Percentiles rank a stretch among this genome's conserved stretches.
Evolutionary conservation across 2,888 invertebrate genomes (phyloP).

Genomic region (Amiota minor): DNA sequence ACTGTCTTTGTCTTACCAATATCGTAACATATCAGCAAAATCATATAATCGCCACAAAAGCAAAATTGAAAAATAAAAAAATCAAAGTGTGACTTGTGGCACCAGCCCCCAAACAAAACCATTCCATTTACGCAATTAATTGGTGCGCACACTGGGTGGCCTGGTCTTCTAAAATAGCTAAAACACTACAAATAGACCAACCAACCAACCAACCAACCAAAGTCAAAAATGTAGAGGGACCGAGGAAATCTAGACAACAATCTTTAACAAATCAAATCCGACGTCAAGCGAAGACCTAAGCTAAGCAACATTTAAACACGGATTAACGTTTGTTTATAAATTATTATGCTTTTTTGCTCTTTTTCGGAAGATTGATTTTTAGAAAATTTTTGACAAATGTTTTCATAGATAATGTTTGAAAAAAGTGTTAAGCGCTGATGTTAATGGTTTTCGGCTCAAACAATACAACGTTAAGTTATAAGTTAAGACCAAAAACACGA

Average conservation of each 20-base stretch:
- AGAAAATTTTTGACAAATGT: slow-evolving; percentile 58
- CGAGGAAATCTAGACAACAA: slow-evolving; percentile 23
- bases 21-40: background rate
- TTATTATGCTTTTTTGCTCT: slow-evolving; percentile 15
- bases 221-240: slow-evolving; percentile 15
- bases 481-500: no score
- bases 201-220: slow-evolving; percentile 43
- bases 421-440: slow-evolving; percentile 43
- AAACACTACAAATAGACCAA: background rate
- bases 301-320: slow-evolving; percentile 46
- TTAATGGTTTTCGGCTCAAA: slow-evolving; percentile 51
- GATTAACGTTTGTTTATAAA: slow-evolving; percentile 56
- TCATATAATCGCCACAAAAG: slow-evolving; percentile 25
- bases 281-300: slow-evolving; percentile 16
- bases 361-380: slow-evolving; percentile 12
- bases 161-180: slow-evolving; percentile 62
- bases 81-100: slow-evolving; percentile 62
- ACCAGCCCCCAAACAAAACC: slow-evolving; percentile 52
- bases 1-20: background rate
- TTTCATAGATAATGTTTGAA: slow-evolving; percentile 28
- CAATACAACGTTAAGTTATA: no score
- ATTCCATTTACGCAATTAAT: slow-evolving; percentile 70
- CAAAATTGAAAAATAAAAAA: slow-evolving; percentile 4
- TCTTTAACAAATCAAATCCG: slow-evolving; percentile 12
- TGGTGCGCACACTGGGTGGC: slow-evolving; percentile 68